These are phyloP conservation scores for Melikaiella ostensackeni DNA, from an alignment of 2,888 invertebrate species.

Conservation along the genomic window DNA sequence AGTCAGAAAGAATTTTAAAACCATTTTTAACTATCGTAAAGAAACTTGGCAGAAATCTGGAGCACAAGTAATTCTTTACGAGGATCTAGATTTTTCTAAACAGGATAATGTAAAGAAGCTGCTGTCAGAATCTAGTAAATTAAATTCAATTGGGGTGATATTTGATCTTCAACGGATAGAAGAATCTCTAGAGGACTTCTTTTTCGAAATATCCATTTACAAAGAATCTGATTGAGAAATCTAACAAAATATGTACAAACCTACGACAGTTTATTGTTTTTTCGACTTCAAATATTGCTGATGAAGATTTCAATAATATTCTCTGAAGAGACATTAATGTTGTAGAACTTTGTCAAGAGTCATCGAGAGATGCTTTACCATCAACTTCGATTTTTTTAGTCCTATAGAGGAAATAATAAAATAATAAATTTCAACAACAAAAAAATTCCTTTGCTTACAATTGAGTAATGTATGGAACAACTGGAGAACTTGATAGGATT, in stretches of 20 bases:
- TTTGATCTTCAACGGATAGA: slow-evolving; percentile 50
- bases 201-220: slow-evolving; percentile 27
- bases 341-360: background rate
- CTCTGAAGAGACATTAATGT: background rate
- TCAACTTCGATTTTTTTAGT: slow-evolving; percentile 35
- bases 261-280: slow-evolving; percentile 50
- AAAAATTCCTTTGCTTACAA: background rate
- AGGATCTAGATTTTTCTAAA: slow-evolving; percentile 41
- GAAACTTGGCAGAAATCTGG: slow-evolving; percentile 49
- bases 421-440: background rate
- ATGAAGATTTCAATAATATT: background rate
- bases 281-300: background rate
- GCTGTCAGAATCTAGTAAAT: slow-evolving; percentile 44
- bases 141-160: slow-evolving; percentile 49
- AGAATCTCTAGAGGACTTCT: background rate
- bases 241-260: slow-evolving; percentile 41
- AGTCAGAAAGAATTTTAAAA: slow-evolving; percentile 16
- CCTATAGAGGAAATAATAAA: background rate
- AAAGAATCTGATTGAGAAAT: slow-evolving; percentile 48
- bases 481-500: background rate
- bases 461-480: background rate
- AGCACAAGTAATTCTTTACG: slow-evolving; percentile 37
- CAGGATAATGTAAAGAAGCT: slow-evolving; percentile 46
- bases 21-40: slow-evolving; percentile 38
- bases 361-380: slow-evolving; percentile 32